phyloP scores from a whole-genome alignment of 2,113 vertebrate genomes.

The Sylvietta virens region DNA sequence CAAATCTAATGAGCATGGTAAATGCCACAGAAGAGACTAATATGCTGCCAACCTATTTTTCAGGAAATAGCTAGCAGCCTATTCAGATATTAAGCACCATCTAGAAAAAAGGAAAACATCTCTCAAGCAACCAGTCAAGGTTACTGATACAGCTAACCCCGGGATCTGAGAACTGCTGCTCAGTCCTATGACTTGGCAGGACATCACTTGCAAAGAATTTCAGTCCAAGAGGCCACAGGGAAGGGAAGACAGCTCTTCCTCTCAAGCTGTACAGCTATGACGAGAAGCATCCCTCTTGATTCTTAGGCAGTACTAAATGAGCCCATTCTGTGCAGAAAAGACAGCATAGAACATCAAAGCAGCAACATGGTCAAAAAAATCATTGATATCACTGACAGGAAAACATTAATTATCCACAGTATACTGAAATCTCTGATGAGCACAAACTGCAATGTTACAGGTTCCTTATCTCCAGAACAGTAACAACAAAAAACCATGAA shows the following conservation, averaged over 20 bases:
- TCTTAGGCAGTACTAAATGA: background rate
- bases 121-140: background rate
- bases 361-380: background rate
- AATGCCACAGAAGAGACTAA: background rate
- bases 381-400: background rate
- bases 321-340: background rate
- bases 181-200: slow-evolving; percentile 52
- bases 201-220: slow-evolving; percentile 27
- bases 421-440: background rate
- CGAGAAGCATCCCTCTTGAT: background rate
- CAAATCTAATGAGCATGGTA: background rate
- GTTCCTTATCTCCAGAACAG: background rate
- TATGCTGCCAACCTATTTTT: accelerated
- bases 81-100: background rate
- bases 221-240: background rate
- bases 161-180: background rate
- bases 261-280: background rate
- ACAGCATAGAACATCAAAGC: background rate
- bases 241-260: slow-evolving; percentile 35
- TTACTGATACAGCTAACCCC: background rate
- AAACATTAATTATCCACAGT: background rate
- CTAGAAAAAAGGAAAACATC: background rate
- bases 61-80: background rate
- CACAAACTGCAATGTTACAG: background rate
- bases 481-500: background rate